Conservation (phyloP, 2,888 invertebrate species). For the Pyrgus malvae region DNA sequence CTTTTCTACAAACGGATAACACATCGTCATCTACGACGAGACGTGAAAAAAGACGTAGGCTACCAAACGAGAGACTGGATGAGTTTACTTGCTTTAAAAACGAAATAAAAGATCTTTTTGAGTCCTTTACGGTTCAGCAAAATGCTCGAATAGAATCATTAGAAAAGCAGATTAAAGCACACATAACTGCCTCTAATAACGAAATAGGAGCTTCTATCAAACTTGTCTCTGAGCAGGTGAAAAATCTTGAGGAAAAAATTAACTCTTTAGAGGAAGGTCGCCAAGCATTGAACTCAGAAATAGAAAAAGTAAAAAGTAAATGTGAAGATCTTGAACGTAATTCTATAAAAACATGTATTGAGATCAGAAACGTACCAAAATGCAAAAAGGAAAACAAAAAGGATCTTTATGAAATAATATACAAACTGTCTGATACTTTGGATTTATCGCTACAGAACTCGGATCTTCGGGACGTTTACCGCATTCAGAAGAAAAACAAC, state of each 20-base stretch:
- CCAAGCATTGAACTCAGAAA: not conserved
- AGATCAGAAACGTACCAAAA: not conserved
- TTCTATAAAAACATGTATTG: not conserved
- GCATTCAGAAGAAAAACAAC: not conserved
- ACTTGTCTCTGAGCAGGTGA: too few species aligned
- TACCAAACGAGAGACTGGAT: too few species aligned
- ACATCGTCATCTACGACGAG: too few species aligned
- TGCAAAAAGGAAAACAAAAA: not conserved
- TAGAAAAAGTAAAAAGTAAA: not conserved
- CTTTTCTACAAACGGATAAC: too few species aligned
- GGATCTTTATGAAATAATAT: not conserved
- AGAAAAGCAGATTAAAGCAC: too few species aligned
- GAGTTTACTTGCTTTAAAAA: too few species aligned
- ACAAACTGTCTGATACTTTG: not conserved
- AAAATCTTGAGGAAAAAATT: not conserved
- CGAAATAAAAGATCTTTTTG: too few species aligned
- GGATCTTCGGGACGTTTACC: not conserved
- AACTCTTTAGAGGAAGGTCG: not conserved
- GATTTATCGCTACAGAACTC: not conserved
- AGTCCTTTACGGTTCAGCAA: too few species aligned
- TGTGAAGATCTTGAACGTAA: not conserved
- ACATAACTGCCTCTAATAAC: too few species aligned
- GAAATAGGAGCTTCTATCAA: too few species aligned
- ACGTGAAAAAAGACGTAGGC: too few species aligned
- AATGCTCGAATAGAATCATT: too few species aligned